Conservation (phyloP, 2,888 invertebrate species). For the Cheilosia grossa region DNA sequence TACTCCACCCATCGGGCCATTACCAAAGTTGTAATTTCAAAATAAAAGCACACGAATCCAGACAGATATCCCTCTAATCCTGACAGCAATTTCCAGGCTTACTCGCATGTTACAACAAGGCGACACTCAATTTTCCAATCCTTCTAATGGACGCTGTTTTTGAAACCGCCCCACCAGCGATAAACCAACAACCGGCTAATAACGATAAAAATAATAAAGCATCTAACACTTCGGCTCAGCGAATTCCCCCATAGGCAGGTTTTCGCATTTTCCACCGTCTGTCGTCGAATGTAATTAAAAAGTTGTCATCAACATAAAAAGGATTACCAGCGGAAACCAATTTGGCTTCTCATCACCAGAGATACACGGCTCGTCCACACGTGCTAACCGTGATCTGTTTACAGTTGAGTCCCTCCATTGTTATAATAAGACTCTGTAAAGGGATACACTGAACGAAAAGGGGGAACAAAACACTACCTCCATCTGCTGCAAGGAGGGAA, state of each 20-base stretch:
- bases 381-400: slow-evolving; percentile 2
- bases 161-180: background rate
- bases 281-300: slow-evolving; percentile 21
- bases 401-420: slow-evolving; percentile 3
- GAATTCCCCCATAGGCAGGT: background rate
- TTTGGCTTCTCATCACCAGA: background rate
- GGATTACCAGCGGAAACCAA: slow-evolving; percentile 37
- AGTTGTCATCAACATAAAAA: slow-evolving; percentile 22
- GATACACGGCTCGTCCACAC: slow-evolving; percentile 4
- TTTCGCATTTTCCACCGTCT: background rate
- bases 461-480: slow-evolving; percentile 18
- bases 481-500: slow-evolving; percentile 3
- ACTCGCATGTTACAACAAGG: slow-evolving; percentile 12
- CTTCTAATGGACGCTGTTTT: background rate
- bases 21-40: slow-evolving; percentile 13
- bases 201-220: slow-evolving; percentile 36
- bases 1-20: slow-evolving; percentile 1
- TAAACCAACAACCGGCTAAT: slow-evolving; percentile 16
- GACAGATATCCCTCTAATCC: slow-evolving; percentile 24
- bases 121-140: slow-evolving; percentile 12
- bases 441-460: slow-evolving; percentile 15
- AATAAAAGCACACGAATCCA: slow-evolving; percentile 14
- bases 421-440: slow-evolving; percentile 21
- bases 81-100: slow-evolving; percentile 23
- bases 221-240: background rate